Percentiles rank a stretch among this genome's conserved stretches.
Conservation (phyloP, 37 sponge, comb jelly and placozoan species). For the Bolinopsis microptera region DNA sequence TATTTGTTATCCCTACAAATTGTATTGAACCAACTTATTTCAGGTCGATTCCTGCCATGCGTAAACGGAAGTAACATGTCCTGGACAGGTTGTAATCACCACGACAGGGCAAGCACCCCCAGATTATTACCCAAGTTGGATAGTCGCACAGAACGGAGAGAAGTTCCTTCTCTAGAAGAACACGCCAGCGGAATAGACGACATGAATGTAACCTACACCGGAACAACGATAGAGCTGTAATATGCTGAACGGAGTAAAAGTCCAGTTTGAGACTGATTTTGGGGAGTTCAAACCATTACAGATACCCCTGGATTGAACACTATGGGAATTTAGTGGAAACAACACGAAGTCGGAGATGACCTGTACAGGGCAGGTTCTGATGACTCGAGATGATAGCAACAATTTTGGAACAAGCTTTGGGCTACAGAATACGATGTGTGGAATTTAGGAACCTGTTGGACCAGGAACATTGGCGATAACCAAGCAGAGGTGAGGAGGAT, state of each 20-base stretch:
- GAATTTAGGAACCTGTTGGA: background rate
- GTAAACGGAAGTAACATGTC: conserved; percentile 56
- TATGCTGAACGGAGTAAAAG: background rate
- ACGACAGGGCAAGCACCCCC: background rate
- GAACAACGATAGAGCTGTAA: background rate
- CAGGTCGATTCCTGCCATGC: conserved; percentile 60
- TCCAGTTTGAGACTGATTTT: conserved; percentile 29
- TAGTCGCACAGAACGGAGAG: conserved; percentile 8
- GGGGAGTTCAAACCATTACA: conserved; percentile 20
- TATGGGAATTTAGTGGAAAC: background rate
- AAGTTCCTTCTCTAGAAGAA: conserved; percentile 26
- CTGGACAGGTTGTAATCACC: background rate
- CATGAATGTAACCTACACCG: background rate
- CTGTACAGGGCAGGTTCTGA: background rate
- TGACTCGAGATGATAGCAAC: background rate
- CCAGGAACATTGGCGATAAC: background rate
- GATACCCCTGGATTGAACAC: background rate
- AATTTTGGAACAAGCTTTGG: conserved; percentile 19
- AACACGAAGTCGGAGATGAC: background rate
- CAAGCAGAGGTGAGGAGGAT: background rate
- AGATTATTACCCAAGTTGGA: background rate
- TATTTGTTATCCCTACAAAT: background rate
- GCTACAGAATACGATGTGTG: background rate
- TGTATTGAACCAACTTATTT: background rate
- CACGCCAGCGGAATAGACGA: background rate